These are phyloP conservation scores for Drosophila dives DNA, from an alignment of 2,888 invertebrate genomes.

Conservation along the genomic window DNA sequence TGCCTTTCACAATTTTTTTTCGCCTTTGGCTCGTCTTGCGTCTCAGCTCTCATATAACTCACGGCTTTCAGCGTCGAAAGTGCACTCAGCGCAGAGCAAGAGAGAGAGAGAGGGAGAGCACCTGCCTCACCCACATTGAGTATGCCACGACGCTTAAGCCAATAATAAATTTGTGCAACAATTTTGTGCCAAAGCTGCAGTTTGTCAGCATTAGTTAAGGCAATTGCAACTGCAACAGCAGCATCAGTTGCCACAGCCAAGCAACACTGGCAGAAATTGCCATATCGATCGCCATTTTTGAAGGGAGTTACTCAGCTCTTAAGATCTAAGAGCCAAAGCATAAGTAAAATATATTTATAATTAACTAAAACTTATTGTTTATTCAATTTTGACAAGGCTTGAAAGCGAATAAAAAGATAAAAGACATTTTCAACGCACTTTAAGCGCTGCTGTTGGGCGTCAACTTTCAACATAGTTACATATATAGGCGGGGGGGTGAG, in stretches of 20 bases:
- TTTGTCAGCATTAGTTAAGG: slow-evolving; percentile 72
- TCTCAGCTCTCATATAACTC: slow-evolving; percentile 56
- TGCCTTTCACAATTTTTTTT: slow-evolving; percentile 11
- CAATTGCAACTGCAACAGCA: slow-evolving; percentile 8
- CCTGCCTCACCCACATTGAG: slow-evolving; percentile 37
- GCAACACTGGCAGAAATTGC: slow-evolving; percentile 7
- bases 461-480: slow-evolving; percentile 16
- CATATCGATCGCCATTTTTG: slow-evolving; percentile 29
- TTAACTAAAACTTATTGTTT: slow-evolving; percentile 56
- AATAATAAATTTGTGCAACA: slow-evolving; percentile 77
- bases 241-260: slow-evolving; percentile 15
- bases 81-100: slow-evolving; percentile 54
- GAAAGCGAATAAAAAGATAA: slow-evolving; percentile 44
- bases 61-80: slow-evolving; percentile 64
- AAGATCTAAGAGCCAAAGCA: slow-evolving; percentile 5
- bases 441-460: slow-evolving; percentile 2
- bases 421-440: slow-evolving; percentile 25
- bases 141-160: slow-evolving; percentile 60
- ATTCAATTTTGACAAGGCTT: slow-evolving; percentile 45
- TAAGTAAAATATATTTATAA: slow-evolving; percentile 47
- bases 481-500: not conserved
- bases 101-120: slow-evolving; percentile 4
- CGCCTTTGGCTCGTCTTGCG: slow-evolving; percentile 14
- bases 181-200: slow-evolving; percentile 76
- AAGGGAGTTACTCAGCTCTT: not conserved